Conservation (phyloP, 2,797 vertebrate genomes). For the Aldrovandia affinis region DNA sequence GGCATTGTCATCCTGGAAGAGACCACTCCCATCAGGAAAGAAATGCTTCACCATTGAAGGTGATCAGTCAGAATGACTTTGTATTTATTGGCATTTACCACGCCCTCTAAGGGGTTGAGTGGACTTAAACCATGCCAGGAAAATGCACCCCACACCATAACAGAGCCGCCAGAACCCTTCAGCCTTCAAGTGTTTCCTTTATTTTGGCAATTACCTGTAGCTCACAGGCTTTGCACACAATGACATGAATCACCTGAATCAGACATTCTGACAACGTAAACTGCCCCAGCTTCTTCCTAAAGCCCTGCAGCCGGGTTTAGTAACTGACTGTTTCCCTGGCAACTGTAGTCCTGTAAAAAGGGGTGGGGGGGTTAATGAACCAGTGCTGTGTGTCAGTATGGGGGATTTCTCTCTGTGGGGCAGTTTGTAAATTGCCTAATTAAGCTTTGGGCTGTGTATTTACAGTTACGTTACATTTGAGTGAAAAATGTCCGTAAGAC, state of each 20-base stretch:
- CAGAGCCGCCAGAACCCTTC: too few relatives aligned
- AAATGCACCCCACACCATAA: too few relatives aligned
- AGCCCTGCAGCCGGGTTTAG: slow-evolving; percentile 5
- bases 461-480: slow-evolving; percentile 11
- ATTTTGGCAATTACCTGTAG: too few relatives aligned
- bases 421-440: slow-evolving; percentile 37
- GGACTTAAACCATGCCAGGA: too few relatives aligned
- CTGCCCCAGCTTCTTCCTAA: not conserved
- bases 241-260: not conserved
- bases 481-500: slow-evolving; percentile 34
- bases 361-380: slow-evolving; percentile 3
- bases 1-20: too few relatives aligned
- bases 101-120: too few relatives aligned
- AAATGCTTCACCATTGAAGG: too few relatives aligned
- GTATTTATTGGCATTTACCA: too few relatives aligned
- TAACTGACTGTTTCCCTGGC: not conserved
- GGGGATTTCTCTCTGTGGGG: slow-evolving; percentile 15
- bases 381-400: slow-evolving; percentile 18
- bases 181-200: too few relatives aligned
- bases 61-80: too few relatives aligned
- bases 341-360: slow-evolving; percentile 12
- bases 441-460: slow-evolving; percentile 31
- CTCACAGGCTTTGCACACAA: not conserved
- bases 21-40: too few relatives aligned
- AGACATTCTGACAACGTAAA: not conserved